Evolutionary conservation across 1,140 invertebrate genomes (phyloP).

Genomic region (Brachionus calyciflorus): DNA sequence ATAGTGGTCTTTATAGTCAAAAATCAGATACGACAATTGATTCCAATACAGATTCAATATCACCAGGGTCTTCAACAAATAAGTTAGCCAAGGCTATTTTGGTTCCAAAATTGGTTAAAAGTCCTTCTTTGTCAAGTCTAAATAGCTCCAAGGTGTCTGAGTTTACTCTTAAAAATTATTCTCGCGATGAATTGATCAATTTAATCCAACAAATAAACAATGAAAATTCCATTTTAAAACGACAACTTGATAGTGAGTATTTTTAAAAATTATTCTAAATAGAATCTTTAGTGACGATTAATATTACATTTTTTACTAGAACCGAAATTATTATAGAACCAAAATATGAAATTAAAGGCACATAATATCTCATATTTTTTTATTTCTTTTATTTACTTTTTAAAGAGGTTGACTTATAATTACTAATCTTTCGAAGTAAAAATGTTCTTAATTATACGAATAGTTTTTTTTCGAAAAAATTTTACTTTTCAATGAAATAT

Average conservation of each 20-base stretch:
- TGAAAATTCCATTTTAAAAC: slow-evolving; percentile 16
- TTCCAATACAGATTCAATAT: neutral
- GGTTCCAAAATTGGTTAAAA: neutral
- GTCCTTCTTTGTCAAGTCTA: neutral
- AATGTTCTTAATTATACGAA: no score
- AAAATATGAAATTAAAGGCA: no score
- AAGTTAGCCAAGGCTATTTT: neutral
- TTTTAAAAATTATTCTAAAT: no score
- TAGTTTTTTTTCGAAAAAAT: neutral
- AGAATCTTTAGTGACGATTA: no score
- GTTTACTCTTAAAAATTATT: slow-evolving; percentile 27
- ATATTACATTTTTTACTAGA: no score
- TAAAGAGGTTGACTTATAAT: no score
- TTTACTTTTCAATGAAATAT: no score
- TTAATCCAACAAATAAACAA: neutral
- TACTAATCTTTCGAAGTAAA: no score
- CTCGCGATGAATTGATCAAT: neutral
- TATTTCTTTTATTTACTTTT: no score
- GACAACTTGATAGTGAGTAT: slow-evolving; percentile 23
- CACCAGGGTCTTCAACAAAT: neutral
- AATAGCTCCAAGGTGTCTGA: neutral
- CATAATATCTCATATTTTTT: no score
- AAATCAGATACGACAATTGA: slow-evolving; percentile 27
- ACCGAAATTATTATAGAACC: no score
- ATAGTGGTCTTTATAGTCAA: slow-evolving; percentile 24